Conservation (phyloP, 2,888 invertebrate genomes). For the Lepidonotus clava region DNA sequence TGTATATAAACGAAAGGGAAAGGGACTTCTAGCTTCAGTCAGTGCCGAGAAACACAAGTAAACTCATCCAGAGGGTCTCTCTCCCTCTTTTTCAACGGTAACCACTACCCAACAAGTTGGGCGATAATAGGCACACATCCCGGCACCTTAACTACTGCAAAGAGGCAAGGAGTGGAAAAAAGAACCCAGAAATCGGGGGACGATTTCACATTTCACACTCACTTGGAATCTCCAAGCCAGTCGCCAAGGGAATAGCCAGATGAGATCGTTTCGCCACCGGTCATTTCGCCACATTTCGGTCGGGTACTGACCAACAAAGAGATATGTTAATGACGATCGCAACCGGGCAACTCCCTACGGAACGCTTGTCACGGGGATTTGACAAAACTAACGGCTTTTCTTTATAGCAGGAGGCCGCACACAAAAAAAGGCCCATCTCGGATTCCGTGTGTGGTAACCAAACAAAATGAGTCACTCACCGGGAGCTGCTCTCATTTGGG, state of each 20-base stretch:
- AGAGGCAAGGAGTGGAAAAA: neutral
- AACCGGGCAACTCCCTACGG: neutral
- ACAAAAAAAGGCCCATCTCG: neutral
- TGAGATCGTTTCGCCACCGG: neutral
- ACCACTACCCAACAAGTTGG: neutral
- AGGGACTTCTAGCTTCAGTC: neutral
- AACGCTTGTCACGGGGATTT: conserved; percentile 4
- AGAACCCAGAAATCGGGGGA: neutral
- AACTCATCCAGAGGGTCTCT: too few species aligned
- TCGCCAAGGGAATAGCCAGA: conserved; percentile 12
- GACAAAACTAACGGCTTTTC: neutral
- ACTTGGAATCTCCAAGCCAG: neutral
- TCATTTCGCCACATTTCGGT: neutral
- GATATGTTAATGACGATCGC: conserved; percentile 23
- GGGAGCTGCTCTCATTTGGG: neutral
- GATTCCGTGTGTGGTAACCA: neutral
- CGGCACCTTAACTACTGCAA: too few species aligned
- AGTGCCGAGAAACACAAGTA: too few species aligned
- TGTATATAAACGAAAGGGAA: neutral
- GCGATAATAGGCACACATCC: neutral
- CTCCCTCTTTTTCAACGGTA: too few species aligned
- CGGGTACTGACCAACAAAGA: neutral
- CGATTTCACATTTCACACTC: neutral
- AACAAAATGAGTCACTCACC: neutral
- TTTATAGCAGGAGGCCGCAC: neutral